A percentile compares a stretch with the other conserved stretches of the same genome.
These are phyloP conservation scores for Myotis lucifugus DNA, from an alignment of 2,113 vertebrate genomes.

Conservation along the genomic window DNA sequence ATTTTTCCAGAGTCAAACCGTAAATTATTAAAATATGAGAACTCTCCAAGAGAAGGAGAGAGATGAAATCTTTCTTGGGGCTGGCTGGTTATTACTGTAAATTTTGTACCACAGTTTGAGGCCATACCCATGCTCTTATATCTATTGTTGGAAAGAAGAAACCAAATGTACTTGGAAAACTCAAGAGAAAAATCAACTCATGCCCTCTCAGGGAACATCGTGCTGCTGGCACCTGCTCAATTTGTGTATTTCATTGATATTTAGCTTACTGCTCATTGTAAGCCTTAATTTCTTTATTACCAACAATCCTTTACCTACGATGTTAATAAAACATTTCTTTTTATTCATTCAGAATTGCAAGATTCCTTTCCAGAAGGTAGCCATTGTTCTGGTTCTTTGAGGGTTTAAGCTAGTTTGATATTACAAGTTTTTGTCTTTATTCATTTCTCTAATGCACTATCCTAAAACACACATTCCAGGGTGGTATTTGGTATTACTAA, in stretches of 20 bases:
- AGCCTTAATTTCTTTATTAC: background rate
- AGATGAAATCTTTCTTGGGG: background rate
- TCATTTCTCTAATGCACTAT: slow-evolving; percentile 8
- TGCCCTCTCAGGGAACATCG: background rate
- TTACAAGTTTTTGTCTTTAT: slow-evolving; percentile 20
- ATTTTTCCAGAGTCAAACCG: slow-evolving; percentile 6
- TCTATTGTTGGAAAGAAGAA: slow-evolving; percentile 32
- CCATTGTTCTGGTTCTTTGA: slow-evolving; percentile 33
- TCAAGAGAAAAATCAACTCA: slow-evolving; percentile 40
- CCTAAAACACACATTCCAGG: background rate
- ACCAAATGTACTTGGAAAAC: slow-evolving; percentile 27
- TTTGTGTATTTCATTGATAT: slow-evolving; percentile 1
- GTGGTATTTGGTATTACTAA: background rate
- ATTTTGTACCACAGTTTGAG: background rate
- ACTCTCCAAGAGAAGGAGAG: slow-evolving; percentile 25
- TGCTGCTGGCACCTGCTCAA: background rate
- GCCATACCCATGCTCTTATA: background rate
- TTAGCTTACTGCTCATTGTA: slow-evolving; percentile 39
- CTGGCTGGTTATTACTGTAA: slow-evolving; percentile 6
- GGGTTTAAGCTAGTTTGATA: slow-evolving; percentile 14
- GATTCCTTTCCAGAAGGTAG: slow-evolving; percentile 21
- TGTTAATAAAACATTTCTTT: slow-evolving; percentile 34
- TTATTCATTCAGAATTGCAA: slow-evolving; percentile 9
- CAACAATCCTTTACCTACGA: background rate
- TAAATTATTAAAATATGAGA: slow-evolving; percentile 36